These are phyloP conservation scores for Lathamus discolor DNA, from an alignment of 2,113 vertebrate species.

Conservation along the genomic window DNA sequence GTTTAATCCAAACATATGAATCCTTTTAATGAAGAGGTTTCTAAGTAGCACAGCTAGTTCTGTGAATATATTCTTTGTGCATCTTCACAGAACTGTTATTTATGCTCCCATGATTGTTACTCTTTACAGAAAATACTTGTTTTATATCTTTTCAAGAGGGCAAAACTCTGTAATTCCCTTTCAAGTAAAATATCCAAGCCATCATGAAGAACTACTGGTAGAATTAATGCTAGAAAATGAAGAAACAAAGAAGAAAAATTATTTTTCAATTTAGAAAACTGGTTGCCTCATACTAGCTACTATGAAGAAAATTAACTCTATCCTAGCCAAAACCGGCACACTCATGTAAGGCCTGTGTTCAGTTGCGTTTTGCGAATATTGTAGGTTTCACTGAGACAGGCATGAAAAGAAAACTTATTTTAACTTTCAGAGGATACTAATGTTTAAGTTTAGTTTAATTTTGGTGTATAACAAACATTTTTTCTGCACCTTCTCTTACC, in stretches of 20 bases:
- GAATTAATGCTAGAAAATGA: neutral
- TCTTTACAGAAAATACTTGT: neutral
- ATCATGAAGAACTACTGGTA: neutral
- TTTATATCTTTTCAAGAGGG: neutral
- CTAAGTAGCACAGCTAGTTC: neutral
- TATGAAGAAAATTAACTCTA: neutral
- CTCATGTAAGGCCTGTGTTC: neutral
- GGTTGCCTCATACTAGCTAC: neutral
- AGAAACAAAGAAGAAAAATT: neutral
- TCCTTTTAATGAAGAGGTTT: conserved; percentile 36
- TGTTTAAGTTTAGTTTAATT: neutral
- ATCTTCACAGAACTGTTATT: conserved; percentile 3
- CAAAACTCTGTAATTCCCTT: neutral
- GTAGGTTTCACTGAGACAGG: neutral
- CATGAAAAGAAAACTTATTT: neutral
- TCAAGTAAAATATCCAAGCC: neutral
- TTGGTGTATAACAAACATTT: neutral
- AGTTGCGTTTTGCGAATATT: neutral
- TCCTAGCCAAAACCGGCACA: neutral
- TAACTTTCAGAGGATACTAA: neutral
- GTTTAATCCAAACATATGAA: conserved; percentile 42
- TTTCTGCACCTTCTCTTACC: neutral
- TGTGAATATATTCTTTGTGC: neutral
- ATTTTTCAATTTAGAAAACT: neutral
- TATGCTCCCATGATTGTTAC: neutral